These are phyloP conservation scores for Sebastes minor DNA, from an alignment of 2,797 vertebrate genomes.

Conservation along the genomic window DNA sequence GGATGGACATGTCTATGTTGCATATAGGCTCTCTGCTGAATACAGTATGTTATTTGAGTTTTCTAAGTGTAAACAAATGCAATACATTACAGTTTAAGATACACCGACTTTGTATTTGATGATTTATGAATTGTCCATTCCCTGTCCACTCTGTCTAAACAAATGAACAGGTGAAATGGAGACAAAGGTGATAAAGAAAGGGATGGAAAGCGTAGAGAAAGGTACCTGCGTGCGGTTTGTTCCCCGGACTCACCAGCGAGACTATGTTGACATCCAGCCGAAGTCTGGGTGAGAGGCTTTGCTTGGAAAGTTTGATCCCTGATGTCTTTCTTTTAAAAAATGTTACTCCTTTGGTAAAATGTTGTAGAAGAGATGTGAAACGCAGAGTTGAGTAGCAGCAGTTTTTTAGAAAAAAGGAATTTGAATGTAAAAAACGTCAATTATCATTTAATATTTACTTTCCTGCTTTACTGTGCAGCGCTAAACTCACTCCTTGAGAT, in stretches of 20 bases:
- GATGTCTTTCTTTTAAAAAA: neutral
- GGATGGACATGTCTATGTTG: constrained; percentile 85
- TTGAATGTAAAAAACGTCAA: neutral
- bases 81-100: neutral
- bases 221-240: constrained; percentile 84
- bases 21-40: constrained; percentile 81
- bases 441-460: neutral
- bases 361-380: neutral
- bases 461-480: neutral
- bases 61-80: neutral
- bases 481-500: neutral
- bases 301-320: constrained; percentile 10
- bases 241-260: constrained; percentile 80
- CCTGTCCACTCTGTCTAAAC: neutral
- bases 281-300: constrained; percentile 78
- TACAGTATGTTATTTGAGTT: constrained; percentile 76
- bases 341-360: neutral
- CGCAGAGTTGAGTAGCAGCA: neutral
- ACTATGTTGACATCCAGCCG: constrained; percentile 82
- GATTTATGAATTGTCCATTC: neutral
- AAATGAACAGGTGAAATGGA: constrained; percentile 73
- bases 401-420: neutral
- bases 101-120: neutral
- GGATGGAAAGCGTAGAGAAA: constrained; percentile 79
- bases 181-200: constrained; percentile 70